Evolutionary conservation across 2,888 invertebrate species (phyloP), one percentile per base, ranked within the genome.

Genomic region (Sipunculus nudus): DNA sequence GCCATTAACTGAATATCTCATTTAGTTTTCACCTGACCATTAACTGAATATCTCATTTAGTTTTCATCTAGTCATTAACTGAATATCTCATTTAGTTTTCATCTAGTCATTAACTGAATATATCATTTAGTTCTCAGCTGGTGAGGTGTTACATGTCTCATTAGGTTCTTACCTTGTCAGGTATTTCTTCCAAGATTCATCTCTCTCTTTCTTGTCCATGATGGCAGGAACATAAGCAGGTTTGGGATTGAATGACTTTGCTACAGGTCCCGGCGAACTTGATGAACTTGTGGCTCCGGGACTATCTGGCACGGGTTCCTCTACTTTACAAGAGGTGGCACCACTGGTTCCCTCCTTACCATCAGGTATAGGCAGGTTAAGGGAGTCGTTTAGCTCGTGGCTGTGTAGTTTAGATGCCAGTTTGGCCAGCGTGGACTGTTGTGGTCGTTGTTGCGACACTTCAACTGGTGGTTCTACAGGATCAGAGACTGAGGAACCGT

Each of bases 181-280:
- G 71, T 87, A 88, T 65, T 86, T 87, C 73, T 86, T 84, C 88
- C 88, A 88, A 35, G 86, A 84, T 65, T 88, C 88, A 68, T 88
- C 87, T 63, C 83, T 80, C 69, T 79, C 79, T 40, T 73, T 68
- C 53, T 76, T 76, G 60, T 80, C 78, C 16, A 63, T 68, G 26
- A 68, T 61, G 10, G 63, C 43, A n/a, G 47, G 23, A n/a, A 47
- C 26, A n/a, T 6, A n/a, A 10, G 21, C 29, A 8, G 5, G 5
- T 28, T 47, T 25, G n/a, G 6, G 47, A 6, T 28, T 47, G n/a
- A 47, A 21, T 47, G 19, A 19, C 10, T 19, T 45, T 13, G 6
- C n/a, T 23, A n/a, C 13, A 13, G 29, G n/a, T 13, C 4, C 6
- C 29, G 47, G 29, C 4, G 19, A 21, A n/a, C n/a, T n/a, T n/a